These are phyloP conservation scores for Lathamus discolor DNA, from an alignment of 2,113 vertebrate genomes.

Conservation along the genomic window DNA sequence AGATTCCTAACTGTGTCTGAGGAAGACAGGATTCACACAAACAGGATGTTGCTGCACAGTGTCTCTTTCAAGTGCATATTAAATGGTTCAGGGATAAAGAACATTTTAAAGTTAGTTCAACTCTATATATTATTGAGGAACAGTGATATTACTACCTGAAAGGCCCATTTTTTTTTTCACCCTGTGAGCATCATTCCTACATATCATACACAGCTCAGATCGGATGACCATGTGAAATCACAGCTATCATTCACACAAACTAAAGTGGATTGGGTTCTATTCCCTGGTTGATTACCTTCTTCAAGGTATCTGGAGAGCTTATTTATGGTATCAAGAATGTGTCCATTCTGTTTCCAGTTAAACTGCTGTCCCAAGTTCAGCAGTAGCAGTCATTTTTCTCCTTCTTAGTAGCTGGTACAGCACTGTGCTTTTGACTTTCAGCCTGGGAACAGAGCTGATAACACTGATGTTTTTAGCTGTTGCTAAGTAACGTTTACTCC, in stretches of 20 bases:
- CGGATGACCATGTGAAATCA: neutral
- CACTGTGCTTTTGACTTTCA: neutral
- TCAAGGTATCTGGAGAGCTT: neutral
- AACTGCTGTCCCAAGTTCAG: neutral
- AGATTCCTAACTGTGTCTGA: neutral
- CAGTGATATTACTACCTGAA: neutral
- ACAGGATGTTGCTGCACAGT: neutral
- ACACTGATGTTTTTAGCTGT: neutral
- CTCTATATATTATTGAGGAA: neutral
- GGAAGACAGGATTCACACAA: neutral
- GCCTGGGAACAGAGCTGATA: neutral
- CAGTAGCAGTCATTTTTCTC: neutral
- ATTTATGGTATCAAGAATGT: neutral
- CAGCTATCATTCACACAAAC: neutral
- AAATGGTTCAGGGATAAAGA: neutral
- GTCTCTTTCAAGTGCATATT: neutral
- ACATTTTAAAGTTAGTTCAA: neutral
- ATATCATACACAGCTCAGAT: fast-evolving
- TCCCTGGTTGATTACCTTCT: neutral
- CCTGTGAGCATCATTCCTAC: neutral
- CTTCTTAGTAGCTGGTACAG: neutral
- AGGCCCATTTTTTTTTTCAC: neutral
- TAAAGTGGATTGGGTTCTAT: neutral
- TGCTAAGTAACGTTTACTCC: too few relatives aligned
- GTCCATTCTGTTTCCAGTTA: neutral